Evolutionary conservation across 2,888 invertebrate genomes (phyloP).

Genomic region (Trisateles emortualis): DNA sequence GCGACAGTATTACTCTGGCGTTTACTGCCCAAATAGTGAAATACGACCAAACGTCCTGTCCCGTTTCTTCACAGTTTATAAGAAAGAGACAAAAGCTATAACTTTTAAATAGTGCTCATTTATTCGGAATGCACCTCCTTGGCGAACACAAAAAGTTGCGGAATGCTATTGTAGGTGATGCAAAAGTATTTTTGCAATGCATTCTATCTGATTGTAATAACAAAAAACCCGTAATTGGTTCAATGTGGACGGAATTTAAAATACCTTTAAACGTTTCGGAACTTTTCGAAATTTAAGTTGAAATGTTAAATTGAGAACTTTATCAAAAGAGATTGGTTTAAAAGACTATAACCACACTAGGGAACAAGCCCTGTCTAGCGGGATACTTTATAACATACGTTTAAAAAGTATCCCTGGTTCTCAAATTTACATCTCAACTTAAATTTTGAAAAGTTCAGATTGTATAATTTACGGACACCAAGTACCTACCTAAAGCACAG

Average conservation of each 20-base stretch:
- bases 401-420: too few species aligned
- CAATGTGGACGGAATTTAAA: conserved; percentile 35
- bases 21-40: conserved; percentile 31
- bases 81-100: conserved; percentile 24
- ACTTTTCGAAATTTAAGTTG: neutral
- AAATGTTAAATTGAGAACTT: neutral
- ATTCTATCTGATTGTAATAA: conserved; percentile 31
- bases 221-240: conserved; percentile 29
- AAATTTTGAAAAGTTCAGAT: too few species aligned
- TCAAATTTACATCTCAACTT: too few species aligned
- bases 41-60: conserved; percentile 13
- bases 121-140: conserved; percentile 36
- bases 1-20: neutral
- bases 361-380: too few species aligned
- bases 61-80: conserved; percentile 9
- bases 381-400: too few species aligned
- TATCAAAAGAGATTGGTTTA: too few species aligned
- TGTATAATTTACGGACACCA: too few species aligned
- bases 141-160: conserved; percentile 31
- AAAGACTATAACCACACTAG: too few species aligned
- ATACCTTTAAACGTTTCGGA: conserved; percentile 3
- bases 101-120: conserved; percentile 38
- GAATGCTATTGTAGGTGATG: conserved; percentile 45
- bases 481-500: too few species aligned
- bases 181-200: conserved; percentile 34